Evolutionary conservation across 1,140 invertebrate genomes (phyloP), one percentile per base, ranked within the genome.

Genomic region (Nasonia vitripennis): DNA sequence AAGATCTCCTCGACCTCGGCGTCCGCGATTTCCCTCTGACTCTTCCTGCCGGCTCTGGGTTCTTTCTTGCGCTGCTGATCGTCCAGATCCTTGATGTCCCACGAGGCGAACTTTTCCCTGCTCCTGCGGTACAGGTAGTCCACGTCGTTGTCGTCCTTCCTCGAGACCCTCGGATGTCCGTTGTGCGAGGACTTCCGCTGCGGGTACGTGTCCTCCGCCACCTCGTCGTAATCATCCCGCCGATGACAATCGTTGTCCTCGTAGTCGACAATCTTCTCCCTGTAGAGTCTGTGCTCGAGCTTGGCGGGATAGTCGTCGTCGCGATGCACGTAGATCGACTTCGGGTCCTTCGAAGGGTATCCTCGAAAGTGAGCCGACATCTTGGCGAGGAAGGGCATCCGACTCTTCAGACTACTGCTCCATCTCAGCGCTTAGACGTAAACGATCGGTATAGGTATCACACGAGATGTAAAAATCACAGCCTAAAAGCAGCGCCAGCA

Each of bases 281-380:
- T 78, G 27, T 86, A 77, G 17, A 74, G 34, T 20, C 41, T 71
- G 20, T 74, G 45, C 11, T 62, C 68, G 12, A 74, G 70, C 31
- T 87, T 84, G 34, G 87, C 78, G 14, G 88, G 74, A 73, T 87
- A 85, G 51, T 86, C n/a, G 12, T 86, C 78, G 4, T 87, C 88
- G 12, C 88, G 80, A 34, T 85, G 70, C 34, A 41, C 81, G 23
- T 86, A 84, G 20, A 85, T 83, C 74, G 87, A 86, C 48, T 88
- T 86, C 48, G 51, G 83, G 77, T 88, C 88, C 79, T 87, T 73
- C 62, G 55, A 23, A 73, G 68, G 31, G 79, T 78, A 81, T 34
- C 88, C 89, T 62, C 91, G 90, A 12, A 91, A 88, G 27, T 90
- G 90, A 51, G 92, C 90, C 77, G 90, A 90, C 92, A 90, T 91